These are phyloP conservation scores for Erebia epiphron DNA, from an alignment of 2,888 invertebrate genomes.

Conservation along the genomic window DNA sequence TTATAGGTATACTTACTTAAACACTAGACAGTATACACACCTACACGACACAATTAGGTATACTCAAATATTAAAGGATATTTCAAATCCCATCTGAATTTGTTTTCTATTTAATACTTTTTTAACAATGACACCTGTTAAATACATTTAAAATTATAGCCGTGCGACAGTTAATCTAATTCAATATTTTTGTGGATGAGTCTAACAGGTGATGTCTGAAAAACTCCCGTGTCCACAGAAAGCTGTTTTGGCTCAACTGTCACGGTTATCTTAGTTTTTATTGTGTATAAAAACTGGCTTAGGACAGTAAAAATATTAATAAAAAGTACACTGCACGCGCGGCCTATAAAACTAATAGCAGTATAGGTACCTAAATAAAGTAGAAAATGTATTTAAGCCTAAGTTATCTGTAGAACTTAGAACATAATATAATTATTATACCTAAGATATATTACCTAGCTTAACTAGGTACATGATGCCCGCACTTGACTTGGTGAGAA, in stretches of 20 bases:
- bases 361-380: slow-evolving; percentile 2
- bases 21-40: too few relatives aligned
- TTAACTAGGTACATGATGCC: too few relatives aligned
- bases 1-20: too few relatives aligned
- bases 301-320: slow-evolving; percentile 12
- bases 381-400: background rate
- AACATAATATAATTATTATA: too few relatives aligned
- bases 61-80: background rate
- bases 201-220: slow-evolving; percentile 70
- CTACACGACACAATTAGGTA: too few relatives aligned
- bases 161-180: slow-evolving; percentile 37
- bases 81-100: background rate
- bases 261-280: slow-evolving; percentile 71
- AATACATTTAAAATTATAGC: slow-evolving; percentile 36
- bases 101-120: slow-evolving; percentile 1
- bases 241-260: slow-evolving; percentile 75
- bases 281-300: slow-evolving; percentile 49
- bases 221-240: slow-evolving; percentile 72
- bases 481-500: too few relatives aligned
- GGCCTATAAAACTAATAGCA: slow-evolving; percentile 1
- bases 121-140: slow-evolving; percentile 31
- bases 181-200: slow-evolving; percentile 40
- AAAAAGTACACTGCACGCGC: slow-evolving; percentile 28
- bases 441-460: too few relatives aligned
- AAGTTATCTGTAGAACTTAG: too few relatives aligned